Evolutionary conservation across 2,888 invertebrate genomes (phyloP), one percentile per base, ranked within the genome.

Genomic region (Drosophila phalerata): DNA sequence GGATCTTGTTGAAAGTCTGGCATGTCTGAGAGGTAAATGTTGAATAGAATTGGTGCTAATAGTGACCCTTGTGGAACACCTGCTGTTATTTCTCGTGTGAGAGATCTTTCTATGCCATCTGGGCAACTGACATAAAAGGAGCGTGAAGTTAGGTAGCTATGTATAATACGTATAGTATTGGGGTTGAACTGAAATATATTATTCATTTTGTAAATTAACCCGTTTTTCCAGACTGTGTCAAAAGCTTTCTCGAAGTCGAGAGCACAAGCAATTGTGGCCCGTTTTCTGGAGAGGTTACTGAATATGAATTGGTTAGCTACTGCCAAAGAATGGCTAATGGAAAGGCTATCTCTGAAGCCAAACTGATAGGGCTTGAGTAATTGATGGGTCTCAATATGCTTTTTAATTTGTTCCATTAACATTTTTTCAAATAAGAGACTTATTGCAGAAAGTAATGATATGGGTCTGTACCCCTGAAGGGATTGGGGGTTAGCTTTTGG

Each of bases 221-320:
- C 63, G 22, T 22, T 22, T 17, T 32, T 63, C 68, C 68, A 69
- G 3, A 63, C 63, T 3, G 63, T 68, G 28, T 63, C 68, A 5
- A 63, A 68, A 0, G 63, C 68, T 37, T 63, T 68, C 11, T 22
- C 22, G 22, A 22, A 22, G 22, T 22, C 22, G 22, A 22, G 22
- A 22, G 22, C 22, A 22, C 22, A 22, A 1, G 22, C 22, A 22
- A 22, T 22, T 22, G 22, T 22, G 22, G 22, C 22, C 22, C 22
- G 22, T 4, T 22, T 22, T 22, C 22, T 22, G 22, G 4, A 22
- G 3, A 4, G 4, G 22, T 4, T 22, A 4, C 22, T 22, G 22
- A 22, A 22, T 22, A 22, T 22, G 4, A 22, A 22, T 22, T 22
- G 1, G 22, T 63, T 51, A 1, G 42, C 47, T 11, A 30, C 40